A percentile compares a stretch with the other conserved stretches of the same genome.
Evolutionary conservation across 2,113 vertebrate species (phyloP).

Genomic region (Peromyscus californicus): DNA sequence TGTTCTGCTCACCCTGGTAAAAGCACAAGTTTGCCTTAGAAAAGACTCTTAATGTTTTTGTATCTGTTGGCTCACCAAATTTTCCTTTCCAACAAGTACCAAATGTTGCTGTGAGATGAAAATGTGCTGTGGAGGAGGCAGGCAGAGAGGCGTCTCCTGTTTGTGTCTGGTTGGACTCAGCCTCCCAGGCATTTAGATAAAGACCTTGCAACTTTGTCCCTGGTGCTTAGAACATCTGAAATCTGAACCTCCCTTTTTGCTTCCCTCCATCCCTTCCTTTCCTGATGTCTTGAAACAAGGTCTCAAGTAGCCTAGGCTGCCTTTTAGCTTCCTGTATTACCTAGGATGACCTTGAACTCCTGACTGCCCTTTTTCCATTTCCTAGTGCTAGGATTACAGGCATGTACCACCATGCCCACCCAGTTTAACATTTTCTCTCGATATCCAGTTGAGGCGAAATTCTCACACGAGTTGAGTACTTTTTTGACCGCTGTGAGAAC

Average conservation of each 20-base stretch:
- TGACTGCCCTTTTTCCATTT: too few relatives aligned
- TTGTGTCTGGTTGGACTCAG: not conserved
- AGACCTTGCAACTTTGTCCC: not conserved
- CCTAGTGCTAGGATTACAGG: not conserved
- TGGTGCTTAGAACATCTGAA: not conserved
- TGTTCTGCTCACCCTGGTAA: constrained; percentile 15
- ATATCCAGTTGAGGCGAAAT: not conserved
- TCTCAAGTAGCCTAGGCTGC: too few relatives aligned
- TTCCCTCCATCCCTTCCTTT: not conserved
- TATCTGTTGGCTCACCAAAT: constrained; percentile 11
- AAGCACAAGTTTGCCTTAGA: constrained; percentile 47
- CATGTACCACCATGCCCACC: too few relatives aligned
- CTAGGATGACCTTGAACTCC: not conserved
- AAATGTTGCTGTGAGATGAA: not conserved
- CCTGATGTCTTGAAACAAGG: not conserved
- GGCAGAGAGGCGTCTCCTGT: not conserved
- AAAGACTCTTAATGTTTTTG: constrained; percentile 48
- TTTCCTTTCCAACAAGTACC: constrained; percentile 33
- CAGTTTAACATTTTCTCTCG: not conserved
- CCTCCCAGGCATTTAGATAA: too few relatives aligned
- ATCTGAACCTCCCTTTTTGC: not conserved
- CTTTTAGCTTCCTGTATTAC: not conserved
- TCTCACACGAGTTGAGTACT: not conserved
- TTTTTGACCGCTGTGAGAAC: not conserved
- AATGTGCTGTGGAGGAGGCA: rapidly evolving